Evolutionary conservation across 2,888 invertebrate genomes (phyloP).

Genomic region (Chaetogeoica ovagalla): DNA sequence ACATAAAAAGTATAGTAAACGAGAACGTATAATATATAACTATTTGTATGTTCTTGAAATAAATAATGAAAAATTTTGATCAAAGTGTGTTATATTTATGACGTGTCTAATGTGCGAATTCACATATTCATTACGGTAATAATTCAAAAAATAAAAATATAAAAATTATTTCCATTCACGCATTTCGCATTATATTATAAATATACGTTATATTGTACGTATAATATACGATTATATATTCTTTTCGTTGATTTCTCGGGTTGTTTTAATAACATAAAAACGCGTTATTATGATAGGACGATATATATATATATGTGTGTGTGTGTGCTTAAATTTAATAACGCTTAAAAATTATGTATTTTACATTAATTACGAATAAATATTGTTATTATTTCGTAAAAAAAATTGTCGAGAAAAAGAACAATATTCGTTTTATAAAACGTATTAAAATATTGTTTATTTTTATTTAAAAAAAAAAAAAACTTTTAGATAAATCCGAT

Average conservation of each 20-base stretch:
- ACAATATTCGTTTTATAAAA: too few relatives aligned
- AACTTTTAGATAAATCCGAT: too few relatives aligned
- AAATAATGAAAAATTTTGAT: not conserved
- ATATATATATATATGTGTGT: too few relatives aligned
- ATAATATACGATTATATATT: not conserved
- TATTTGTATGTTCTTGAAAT: not conserved
- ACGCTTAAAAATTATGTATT: too few relatives aligned
- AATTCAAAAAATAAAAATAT: not conserved
- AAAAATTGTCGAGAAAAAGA: too few relatives aligned
- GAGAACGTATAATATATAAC: not conserved
- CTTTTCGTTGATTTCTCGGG: not conserved
- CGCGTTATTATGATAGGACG: too few relatives aligned
- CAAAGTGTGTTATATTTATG: not conserved
- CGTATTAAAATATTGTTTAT: too few relatives aligned
- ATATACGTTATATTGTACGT: not conserved
- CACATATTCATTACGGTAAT: not conserved
- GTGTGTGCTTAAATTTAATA: too few relatives aligned
- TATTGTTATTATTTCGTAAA: too few relatives aligned
- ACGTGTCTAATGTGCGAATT: not conserved
- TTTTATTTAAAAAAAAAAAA: too few relatives aligned
- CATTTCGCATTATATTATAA: not conserved
- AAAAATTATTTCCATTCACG: not conserved
- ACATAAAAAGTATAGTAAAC: not conserved
- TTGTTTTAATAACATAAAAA: too few relatives aligned
- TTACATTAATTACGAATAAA: too few relatives aligned